Conservation (phyloP, 2,888 invertebrate species). For the Tipula helvola region DNA sequence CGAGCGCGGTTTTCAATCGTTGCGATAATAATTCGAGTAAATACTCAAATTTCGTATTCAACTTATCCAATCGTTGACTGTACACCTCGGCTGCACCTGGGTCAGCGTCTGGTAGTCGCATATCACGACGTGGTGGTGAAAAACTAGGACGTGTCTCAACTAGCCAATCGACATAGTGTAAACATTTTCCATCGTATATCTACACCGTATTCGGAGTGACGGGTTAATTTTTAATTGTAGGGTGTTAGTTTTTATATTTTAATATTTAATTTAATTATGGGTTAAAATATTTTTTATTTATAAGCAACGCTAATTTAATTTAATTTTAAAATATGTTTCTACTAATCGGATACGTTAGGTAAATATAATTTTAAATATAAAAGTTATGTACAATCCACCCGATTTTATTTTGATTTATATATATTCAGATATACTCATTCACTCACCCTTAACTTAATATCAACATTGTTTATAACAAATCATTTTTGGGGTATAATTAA, state of each 20-base stretch:
- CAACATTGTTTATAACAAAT: neutral
- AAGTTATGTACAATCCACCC: neutral
- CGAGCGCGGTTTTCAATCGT: slow-evolving; percentile 34
- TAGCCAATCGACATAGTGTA: slow-evolving; percentile 36
- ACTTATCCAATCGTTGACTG: slow-evolving; percentile 32
- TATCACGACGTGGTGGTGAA: slow-evolving; percentile 33
- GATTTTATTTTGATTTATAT: neutral
- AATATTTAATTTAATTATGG: neutral
- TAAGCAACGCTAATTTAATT: neutral
- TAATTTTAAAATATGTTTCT: neutral
- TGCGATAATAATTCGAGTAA: slow-evolving; percentile 34
- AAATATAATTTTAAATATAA: neutral
- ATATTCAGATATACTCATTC: neutral
- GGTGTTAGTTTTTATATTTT: slow-evolving; percentile 9
- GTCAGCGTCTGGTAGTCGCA: slow-evolving; percentile 31
- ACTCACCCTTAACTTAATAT: neutral
- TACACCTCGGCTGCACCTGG: slow-evolving; percentile 35
- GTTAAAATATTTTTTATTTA: neutral
- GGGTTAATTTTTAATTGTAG: slow-evolving; percentile 5
- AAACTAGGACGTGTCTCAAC: slow-evolving; percentile 35
- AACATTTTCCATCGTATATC: slow-evolving; percentile 37
- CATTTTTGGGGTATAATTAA: neutral
- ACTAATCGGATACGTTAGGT: neutral
- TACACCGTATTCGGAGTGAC: slow-evolving; percentile 16
- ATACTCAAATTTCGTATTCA: slow-evolving; percentile 35